A percentile compares a stretch with the other conserved stretches of the same genome.
These are phyloP conservation scores for Uromys caudimaculatus DNA, from an alignment of 2,797 vertebrate species.

Conservation along the genomic window DNA sequence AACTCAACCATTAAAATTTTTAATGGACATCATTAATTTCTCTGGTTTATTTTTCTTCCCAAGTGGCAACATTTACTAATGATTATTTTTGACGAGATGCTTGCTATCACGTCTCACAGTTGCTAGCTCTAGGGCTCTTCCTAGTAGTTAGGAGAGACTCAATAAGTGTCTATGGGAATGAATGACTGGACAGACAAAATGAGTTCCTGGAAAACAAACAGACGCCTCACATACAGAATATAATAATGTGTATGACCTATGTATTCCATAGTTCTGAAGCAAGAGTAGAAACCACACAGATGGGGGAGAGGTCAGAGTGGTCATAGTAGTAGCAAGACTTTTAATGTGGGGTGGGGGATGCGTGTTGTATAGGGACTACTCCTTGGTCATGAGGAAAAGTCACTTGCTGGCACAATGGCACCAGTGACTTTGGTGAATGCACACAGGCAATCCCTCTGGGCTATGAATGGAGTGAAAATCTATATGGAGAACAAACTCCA, in stretches of 20 bases:
- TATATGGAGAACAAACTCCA: not conserved
- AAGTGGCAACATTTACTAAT: constrained; percentile 45
- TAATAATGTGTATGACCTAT: not conserved
- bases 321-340: not conserved
- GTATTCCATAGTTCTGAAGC: not conserved
- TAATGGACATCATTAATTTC: constrained; percentile 12
- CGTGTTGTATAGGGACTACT: not conserved
- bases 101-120: constrained; percentile 11
- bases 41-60: constrained; percentile 52
- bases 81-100: constrained; percentile 21
- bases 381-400: not conserved
- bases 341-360: not conserved
- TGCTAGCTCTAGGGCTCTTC: not conserved
- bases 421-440: not conserved
- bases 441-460: not conserved
- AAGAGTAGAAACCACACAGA: not conserved
- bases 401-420: not conserved
- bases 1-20: constrained; percentile 54
- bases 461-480: not conserved
- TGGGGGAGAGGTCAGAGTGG: not conserved
- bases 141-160: not conserved
- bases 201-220: not conserved
- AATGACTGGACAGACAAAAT: not conserved
- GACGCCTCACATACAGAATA: not conserved
- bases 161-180: not conserved